Conservation (phyloP, 1,140 invertebrate species). For the Yoshiicerus persimilis region DNA sequence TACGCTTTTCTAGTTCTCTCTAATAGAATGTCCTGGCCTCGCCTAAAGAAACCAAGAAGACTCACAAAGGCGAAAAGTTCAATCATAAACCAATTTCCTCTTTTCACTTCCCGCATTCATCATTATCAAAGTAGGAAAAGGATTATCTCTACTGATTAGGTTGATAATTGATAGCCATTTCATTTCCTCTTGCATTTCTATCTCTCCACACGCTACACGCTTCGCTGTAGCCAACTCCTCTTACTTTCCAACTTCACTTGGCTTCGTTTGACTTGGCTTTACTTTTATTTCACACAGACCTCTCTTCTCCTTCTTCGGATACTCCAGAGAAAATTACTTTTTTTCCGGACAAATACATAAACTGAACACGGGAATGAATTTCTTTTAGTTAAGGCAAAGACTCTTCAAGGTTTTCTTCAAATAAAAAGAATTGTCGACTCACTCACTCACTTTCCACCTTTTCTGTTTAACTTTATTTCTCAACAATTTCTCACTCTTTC, state of each 20-base stretch:
- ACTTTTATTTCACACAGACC: background rate
- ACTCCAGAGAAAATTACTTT: background rate
- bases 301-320: background rate
- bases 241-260: background rate
- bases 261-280: background rate
- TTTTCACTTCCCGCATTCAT: slow-evolving; percentile 16
- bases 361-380: background rate
- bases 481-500: background rate
- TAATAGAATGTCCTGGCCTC: background rate
- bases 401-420: background rate
- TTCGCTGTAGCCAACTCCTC: no score
- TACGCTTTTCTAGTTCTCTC: background rate
- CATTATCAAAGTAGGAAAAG: slow-evolving; percentile 3
- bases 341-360: background rate
- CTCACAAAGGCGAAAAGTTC: slow-evolving; percentile 3
- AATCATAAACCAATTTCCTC: slow-evolving; percentile 22
- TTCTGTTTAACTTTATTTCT: background rate
- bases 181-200: background rate
- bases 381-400: background rate
- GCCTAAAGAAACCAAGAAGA: background rate
- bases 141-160: slow-evolving; percentile 9
- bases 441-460: background rate
- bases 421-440: background rate
- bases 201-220: background rate
- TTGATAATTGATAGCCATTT: slow-evolving; percentile 20